Percentiles rank a stretch among this genome's conserved stretches.
Conservation (phyloP, 2,797 vertebrate species). For the Orientallactaga sibirica region DNA sequence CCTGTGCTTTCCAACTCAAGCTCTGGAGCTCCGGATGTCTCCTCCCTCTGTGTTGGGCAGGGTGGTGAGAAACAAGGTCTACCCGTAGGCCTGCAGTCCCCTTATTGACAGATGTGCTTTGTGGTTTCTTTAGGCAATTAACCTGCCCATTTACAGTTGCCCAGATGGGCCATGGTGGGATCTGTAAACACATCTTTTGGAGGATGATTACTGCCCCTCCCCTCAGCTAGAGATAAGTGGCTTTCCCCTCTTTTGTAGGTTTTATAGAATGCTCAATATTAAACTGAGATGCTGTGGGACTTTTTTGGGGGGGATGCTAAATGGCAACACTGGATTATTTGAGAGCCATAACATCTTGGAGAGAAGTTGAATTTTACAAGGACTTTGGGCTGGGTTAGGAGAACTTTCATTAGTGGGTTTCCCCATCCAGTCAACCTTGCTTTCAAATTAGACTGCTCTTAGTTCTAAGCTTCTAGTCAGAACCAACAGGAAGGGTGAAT, state of each 20-base stretch:
- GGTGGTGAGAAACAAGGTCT: slow-evolving; percentile 44
- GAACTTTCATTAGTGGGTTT: slow-evolving; percentile 34
- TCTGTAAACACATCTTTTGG: background rate
- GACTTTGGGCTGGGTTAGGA: background rate
- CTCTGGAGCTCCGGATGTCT: slow-evolving; percentile 20
- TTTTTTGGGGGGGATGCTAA: background rate
- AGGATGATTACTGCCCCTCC: background rate
- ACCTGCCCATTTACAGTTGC: slow-evolving; percentile 21
- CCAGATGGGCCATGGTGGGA: slow-evolving; percentile 23
- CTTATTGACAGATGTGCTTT: slow-evolving; percentile 32
- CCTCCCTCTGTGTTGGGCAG: slow-evolving; percentile 22
- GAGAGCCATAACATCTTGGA: slow-evolving; percentile 40
- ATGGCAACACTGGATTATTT: slow-evolving; percentile 29
- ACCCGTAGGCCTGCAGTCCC: background rate
- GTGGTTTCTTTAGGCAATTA: slow-evolving; percentile 57
- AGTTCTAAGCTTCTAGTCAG: slow-evolving; percentile 56
- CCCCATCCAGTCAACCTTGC: slow-evolving; percentile 34
- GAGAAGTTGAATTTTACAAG: slow-evolving; percentile 52
- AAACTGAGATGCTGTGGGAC: slow-evolving; percentile 10
- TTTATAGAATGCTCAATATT: slow-evolving; percentile 38
- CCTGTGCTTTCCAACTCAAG: slow-evolving; percentile 58
- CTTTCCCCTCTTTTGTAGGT: background rate
- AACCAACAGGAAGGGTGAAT: slow-evolving; percentile 39
- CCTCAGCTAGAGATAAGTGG: background rate
- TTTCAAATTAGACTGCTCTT: slow-evolving; percentile 55